Conservation (phyloP, 2,888 invertebrate genomes). For the Pollenia griseotomentosa region DNA sequence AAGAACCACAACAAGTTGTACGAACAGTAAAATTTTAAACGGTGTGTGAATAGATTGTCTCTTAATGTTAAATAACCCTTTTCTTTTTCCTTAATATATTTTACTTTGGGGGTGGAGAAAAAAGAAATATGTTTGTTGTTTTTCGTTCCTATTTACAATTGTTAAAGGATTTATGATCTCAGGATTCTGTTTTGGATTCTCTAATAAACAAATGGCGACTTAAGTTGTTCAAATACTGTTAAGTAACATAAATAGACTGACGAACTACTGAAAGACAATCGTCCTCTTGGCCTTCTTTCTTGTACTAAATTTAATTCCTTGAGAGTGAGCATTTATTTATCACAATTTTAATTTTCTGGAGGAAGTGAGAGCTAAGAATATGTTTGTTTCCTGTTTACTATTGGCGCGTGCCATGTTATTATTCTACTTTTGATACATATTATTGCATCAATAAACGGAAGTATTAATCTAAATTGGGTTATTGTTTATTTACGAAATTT, state of each 20-base stretch:
- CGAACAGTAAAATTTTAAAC: constrained; percentile 74
- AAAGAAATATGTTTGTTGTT: constrained; percentile 58
- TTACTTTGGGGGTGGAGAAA: constrained; percentile 57
- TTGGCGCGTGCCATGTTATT: constrained; percentile 68
- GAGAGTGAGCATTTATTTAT: constrained; percentile 33
- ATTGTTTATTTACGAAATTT: constrained; percentile 65
- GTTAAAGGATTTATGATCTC: constrained; percentile 77
- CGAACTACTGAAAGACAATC: too few relatives aligned
- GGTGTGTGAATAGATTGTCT: constrained; percentile 80
- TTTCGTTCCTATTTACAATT: constrained; percentile 33
- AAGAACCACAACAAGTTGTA: constrained; percentile 71
- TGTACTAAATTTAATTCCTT: constrained; percentile 35
- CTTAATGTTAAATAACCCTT: constrained; percentile 76
- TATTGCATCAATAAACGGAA: constrained; percentile 50
- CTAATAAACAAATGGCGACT: constrained; percentile 80
- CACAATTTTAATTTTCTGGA: constrained; percentile 23
- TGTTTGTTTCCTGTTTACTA: constrained; percentile 60
- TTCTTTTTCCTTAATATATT: constrained; percentile 41
- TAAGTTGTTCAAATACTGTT: constrained; percentile 20
- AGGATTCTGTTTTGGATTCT: constrained; percentile 52
- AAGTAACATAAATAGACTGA: neutral
- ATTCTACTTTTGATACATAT: constrained; percentile 6
- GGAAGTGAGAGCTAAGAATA: constrained; percentile 58
- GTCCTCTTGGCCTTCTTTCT: constrained; percentile 58
- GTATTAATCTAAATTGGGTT: constrained; percentile 64